Evolutionary conservation across 2,888 invertebrate species (phyloP).

Genomic region (Monopis laevigella): DNA sequence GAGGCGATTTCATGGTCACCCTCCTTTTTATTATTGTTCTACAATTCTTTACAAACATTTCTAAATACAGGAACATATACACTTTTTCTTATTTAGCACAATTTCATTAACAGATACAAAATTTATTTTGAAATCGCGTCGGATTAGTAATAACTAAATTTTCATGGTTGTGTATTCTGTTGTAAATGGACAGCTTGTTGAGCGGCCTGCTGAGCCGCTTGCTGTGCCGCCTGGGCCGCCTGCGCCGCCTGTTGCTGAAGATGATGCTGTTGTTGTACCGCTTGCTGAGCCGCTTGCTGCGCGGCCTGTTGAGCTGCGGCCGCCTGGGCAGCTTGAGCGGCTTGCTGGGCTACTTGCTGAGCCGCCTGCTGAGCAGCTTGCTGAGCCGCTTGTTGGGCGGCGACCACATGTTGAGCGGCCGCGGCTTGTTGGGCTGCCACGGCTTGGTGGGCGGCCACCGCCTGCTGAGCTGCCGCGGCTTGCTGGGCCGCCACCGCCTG

Average conservation of each 20-base stretch:
- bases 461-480: constrained; percentile 21
- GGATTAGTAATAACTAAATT: constrained; percentile 82
- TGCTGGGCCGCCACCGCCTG: constrained; percentile 31
- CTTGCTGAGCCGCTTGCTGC: constrained; percentile 27
- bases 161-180: constrained; percentile 75
- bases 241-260: constrained; percentile 15
- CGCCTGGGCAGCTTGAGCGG: constrained; percentile 29
- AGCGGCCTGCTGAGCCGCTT: constrained; percentile 28
- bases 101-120: no score
- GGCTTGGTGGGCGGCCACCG: constrained; percentile 27
- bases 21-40: constrained; percentile 20
- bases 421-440: constrained; percentile 20
- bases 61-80: constrained; percentile 22
- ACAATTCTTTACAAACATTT: constrained; percentile 16
- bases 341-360: constrained; percentile 24
- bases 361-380: constrained; percentile 34
- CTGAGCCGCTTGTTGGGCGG: constrained; percentile 13
- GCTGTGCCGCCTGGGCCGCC: constrained; percentile 27
- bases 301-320: constrained; percentile 24
- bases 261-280: constrained; percentile 22
- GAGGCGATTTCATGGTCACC: constrained; percentile 49
- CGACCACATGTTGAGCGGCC: constrained; percentile 10
- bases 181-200: constrained; percentile 62
- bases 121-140: constrained; percentile 49
- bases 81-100: constrained; percentile 10